Percentiles rank a stretch among this genome's conserved stretches.
phyloP scores from a whole-genome alignment of 2,797 vertebrate genomes.

The Pachyuromys duprasi region DNA sequence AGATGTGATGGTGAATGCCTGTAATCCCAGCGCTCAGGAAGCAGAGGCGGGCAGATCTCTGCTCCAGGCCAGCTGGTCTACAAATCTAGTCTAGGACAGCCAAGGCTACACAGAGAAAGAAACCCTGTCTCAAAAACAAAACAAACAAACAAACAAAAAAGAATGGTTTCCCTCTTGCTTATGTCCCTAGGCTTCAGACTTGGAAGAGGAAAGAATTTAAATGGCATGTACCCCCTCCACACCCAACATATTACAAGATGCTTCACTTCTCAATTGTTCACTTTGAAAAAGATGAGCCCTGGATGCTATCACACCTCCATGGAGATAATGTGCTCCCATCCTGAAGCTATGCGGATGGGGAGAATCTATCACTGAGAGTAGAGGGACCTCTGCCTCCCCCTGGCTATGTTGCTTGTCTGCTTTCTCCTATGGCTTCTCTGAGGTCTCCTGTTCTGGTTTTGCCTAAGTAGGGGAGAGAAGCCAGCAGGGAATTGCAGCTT shows the following conservation, averaged over 20 bases:
- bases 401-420: neutral
- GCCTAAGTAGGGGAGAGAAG: neutral
- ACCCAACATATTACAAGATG: neutral
- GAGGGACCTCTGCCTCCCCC: neutral
- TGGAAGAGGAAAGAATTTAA: neutral
- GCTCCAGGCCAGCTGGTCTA: too few relatives aligned
- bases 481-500: neutral
- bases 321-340: neutral
- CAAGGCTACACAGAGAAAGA: too few relatives aligned
- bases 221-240: neutral
- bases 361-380: neutral
- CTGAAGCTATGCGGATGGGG: neutral
- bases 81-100: too few relatives aligned
- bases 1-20: too few relatives aligned
- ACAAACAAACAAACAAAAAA: too few relatives aligned
- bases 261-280: neutral
- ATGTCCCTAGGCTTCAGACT: conserved; percentile 8
- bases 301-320: neutral
- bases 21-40: too few relatives aligned
- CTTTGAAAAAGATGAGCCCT: neutral
- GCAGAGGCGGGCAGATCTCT: too few relatives aligned
- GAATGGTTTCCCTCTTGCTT: neutral
- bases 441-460: neutral
- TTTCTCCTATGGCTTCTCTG: neutral
- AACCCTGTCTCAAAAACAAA: too few relatives aligned